phyloP scores from a whole-genome alignment of 1,140 invertebrate species.

The Drosophila nebulosa region DNA sequence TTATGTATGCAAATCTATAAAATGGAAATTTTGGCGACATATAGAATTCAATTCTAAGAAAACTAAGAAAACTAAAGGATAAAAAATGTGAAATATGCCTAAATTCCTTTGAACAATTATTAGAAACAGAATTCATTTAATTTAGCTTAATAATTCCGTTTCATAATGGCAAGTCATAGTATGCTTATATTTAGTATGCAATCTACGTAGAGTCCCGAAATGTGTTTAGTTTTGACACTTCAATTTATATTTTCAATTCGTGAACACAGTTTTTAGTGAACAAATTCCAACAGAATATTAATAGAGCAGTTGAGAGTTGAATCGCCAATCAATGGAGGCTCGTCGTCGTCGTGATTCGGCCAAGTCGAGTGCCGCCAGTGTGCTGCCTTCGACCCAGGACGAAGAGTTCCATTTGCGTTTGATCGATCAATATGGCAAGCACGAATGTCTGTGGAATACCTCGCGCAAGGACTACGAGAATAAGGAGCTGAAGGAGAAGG shows the following conservation, averaged over 20 bases:
- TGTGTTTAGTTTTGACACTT: no score
- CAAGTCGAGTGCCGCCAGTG: slow-evolving; percentile 20
- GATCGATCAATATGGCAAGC: slow-evolving; percentile 33
- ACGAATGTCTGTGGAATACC: slow-evolving; percentile 51
- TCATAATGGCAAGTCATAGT: no score
- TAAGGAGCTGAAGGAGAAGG: slow-evolving; percentile 20
- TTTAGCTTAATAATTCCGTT: no score
- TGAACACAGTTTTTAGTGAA: background rate
- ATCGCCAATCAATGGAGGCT: slow-evolving; percentile 39
- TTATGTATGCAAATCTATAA: background rate
- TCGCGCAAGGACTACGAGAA: slow-evolving; percentile 10
- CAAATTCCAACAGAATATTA: background rate
- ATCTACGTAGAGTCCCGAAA: no score
- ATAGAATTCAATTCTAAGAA: background rate
- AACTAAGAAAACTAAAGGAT: background rate
- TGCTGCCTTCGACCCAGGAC: slow-evolving; percentile 44
- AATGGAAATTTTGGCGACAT: background rate
- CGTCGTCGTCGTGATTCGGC: slow-evolving; percentile 41
- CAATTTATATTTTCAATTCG: background rate
- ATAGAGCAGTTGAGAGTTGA: background rate
- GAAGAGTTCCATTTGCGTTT: slow-evolving; percentile 43
- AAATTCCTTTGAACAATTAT: no score
- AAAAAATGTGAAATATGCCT: no score
- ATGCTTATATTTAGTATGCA: no score
- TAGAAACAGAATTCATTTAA: no score